These are phyloP conservation scores for Harpalus rufipes DNA, from an alignment of 2,888 invertebrate genomes.

Conservation along the genomic window DNA sequence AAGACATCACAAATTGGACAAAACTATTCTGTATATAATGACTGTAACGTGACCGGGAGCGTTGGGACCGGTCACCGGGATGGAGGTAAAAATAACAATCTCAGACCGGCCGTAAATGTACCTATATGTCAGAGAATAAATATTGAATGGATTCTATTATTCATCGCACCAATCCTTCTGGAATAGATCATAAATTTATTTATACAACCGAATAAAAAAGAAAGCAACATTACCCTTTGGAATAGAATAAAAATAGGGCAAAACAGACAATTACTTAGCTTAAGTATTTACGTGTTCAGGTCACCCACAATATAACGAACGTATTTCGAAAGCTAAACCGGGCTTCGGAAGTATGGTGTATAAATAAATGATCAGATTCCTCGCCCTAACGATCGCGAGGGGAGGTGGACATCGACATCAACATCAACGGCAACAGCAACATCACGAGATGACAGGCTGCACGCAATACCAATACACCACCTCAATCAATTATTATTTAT, in stretches of 20 bases:
- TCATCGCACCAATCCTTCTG: neutral
- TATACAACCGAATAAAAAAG: neutral
- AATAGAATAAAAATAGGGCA: neutral
- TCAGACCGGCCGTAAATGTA: too few relatives aligned
- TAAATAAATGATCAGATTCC: constrained; percentile 14
- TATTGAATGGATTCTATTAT: too few relatives aligned
- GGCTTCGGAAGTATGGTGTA: neutral
- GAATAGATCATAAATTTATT: neutral
- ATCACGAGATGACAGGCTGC: neutral
- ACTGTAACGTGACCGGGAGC: too few relatives aligned
- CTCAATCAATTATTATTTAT: constrained; percentile 39
- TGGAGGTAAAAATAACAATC: too few relatives aligned
- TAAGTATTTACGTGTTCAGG: neutral
- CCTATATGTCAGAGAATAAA: too few relatives aligned
- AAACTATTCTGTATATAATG: too few relatives aligned
- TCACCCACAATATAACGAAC: neutral
- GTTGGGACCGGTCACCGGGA: too few relatives aligned
- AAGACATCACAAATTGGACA: too few relatives aligned
- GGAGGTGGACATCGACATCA: neutral
- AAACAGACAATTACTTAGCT: neutral
- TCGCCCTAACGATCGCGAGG: neutral
- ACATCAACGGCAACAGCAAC: neutral
- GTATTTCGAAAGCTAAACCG: neutral
- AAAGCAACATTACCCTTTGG: neutral
- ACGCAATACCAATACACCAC: constrained; percentile 11